phyloP scores from a whole-genome alignment of 2,797 vertebrate genomes.

The Tinamus major region DNA sequence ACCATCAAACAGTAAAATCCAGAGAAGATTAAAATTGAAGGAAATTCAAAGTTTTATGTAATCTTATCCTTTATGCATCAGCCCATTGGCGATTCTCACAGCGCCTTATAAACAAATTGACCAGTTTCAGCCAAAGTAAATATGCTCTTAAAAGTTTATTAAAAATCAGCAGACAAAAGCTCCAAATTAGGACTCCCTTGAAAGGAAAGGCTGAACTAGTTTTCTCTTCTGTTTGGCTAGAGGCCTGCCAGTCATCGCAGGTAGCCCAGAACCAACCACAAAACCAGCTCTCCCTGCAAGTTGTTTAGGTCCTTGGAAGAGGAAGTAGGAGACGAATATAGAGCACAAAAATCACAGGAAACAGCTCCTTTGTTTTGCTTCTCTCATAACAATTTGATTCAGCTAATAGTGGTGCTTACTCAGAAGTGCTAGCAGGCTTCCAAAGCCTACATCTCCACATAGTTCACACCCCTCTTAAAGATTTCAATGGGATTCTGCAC shows the following conservation, averaged over 20 bases:
- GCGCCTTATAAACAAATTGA: neutral
- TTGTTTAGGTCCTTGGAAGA: neutral
- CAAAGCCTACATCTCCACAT: neutral
- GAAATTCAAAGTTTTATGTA: neutral
- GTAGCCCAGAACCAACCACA: neutral
- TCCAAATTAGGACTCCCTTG: neutral
- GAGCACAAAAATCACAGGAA: neutral
- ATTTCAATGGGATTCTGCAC: neutral
- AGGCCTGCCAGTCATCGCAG: neutral
- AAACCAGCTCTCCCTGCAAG: neutral
- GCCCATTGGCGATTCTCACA: neutral
- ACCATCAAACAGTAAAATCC: neutral
- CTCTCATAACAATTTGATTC: neutral
- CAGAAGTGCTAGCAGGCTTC: neutral
- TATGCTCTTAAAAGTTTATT: neutral
- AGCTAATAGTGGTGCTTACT: neutral
- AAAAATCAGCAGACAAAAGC: neutral
- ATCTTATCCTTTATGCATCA: neutral
- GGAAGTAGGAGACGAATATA: neutral
- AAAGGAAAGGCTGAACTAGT: neutral
- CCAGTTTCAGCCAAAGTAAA: neutral
- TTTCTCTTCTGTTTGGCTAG: neutral
- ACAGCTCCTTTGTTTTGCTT: neutral
- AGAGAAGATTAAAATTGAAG: neutral
- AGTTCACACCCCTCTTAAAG: neutral